Evolutionary conservation across 2,888 invertebrate species (phyloP).

Genomic region (Halictus quadricinctus): DNA sequence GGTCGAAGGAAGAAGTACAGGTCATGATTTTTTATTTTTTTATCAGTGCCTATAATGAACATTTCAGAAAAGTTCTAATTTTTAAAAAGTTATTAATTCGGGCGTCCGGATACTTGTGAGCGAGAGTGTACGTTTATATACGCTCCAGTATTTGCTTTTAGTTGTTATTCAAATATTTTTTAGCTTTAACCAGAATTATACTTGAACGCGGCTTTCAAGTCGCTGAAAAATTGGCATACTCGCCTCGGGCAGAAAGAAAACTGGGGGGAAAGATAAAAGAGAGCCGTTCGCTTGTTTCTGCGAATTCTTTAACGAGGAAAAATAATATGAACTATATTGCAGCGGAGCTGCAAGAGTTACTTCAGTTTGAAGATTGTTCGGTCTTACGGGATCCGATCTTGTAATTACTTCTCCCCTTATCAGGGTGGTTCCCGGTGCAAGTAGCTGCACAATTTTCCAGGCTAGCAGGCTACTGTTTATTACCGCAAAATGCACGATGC

Average conservation of each 20-base stretch:
- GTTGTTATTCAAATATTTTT: background rate
- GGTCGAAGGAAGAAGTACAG: no score
- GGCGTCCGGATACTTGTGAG: no score
- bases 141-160: background rate
- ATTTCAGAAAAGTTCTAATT: no score
- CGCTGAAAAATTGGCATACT: background rate
- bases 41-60: no score
- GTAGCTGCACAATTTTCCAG: constrained; percentile 37
- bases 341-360: background rate
- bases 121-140: background rate
- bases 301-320: background rate
- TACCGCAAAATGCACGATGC: background rate
- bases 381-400: constrained; percentile 23
- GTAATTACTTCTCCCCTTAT: constrained; percentile 50
- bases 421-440: constrained; percentile 3
- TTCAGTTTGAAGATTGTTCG: constrained; percentile 22
- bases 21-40: no score
- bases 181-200: background rate
- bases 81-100: no score
- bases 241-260: background rate
- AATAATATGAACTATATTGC: background rate
- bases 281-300: background rate
- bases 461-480: constrained; percentile 34
- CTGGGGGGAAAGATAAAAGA: background rate
- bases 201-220: background rate